Evolutionary conservation across 2,888 invertebrate species (phyloP), one percentile per base, ranked within the genome.

Genomic region (Watsonalla cultraria): DNA sequence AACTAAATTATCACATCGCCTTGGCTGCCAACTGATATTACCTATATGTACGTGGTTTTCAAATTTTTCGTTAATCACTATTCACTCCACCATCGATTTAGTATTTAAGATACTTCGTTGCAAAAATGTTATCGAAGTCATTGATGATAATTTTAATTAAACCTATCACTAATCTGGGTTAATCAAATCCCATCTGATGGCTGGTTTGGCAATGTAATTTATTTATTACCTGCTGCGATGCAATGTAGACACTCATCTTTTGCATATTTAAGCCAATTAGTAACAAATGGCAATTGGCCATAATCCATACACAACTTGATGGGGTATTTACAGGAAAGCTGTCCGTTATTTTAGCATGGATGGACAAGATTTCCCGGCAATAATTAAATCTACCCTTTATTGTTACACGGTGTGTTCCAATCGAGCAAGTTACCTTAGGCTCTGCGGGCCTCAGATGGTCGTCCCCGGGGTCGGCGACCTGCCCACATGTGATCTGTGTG

Each of bases 401-500:
- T 42, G 42, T 11, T 9, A 54, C 56, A 59, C 60, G 37, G 57
- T 53, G 49, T 11, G 11, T 2, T 42, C 42, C 42, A 42, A 42
- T 11, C 59, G 51, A 53, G 55, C 60, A 51, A 53, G 55, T 51
- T 51, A 53, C 60, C 64, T 62, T 65, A 61, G 64, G 66, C 65
- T 68, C 70, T 70, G 72, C 76, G 76, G 74, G 74, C 68, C 74
- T 76, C 76, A 74, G 83, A 84, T 79, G 78, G 80, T 78, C 76
- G 82, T 76, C 75, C 74, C 72, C 68, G 72, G 72, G 89, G 84
- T 89, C 86, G 76, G 59, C 72, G 86, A 86, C 83, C 88, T 74
- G 64, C 64, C 72, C 84, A 86, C 84, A 85, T 86, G 85, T 86
- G 84, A 81, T 84, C 82, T 74, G 76, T 74, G 75, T 77, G 71